Evolutionary conservation across 2,113 vertebrate species (phyloP).

Genomic region (Sula dactylatra): DNA sequence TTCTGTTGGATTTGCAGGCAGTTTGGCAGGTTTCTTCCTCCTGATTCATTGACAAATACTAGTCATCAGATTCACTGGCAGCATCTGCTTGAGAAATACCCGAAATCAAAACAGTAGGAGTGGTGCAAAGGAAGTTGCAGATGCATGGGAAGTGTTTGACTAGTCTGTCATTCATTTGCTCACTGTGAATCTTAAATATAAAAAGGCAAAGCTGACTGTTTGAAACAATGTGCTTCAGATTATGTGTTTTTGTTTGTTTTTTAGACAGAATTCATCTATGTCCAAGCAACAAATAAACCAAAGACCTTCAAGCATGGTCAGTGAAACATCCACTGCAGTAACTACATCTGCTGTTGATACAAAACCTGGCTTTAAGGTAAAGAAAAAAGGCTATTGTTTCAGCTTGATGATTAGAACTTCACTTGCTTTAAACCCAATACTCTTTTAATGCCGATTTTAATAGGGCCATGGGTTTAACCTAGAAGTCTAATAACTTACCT

Average conservation of each 20-base stretch:
- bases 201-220: neutral
- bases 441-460: neutral
- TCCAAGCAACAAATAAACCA: constrained; percentile 85
- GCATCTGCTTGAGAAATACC: neutral
- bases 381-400: neutral
- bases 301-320: constrained; percentile 93
- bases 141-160: neutral
- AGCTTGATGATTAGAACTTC: neutral
- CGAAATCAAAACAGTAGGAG: neutral
- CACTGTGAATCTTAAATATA: neutral
- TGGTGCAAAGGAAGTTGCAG: neutral
- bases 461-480: neutral
- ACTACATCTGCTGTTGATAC: constrained; percentile 82
- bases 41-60: neutral
- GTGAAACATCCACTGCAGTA: constrained; percentile 83
- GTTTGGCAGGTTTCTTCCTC: neutral
- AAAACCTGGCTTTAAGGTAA: constrained; percentile 84
- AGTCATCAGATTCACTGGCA: neutral
- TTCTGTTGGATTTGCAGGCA: neutral
- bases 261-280: constrained; percentile 87
- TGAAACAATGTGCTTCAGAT: neutral
- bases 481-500: neutral
- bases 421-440: accelerated
- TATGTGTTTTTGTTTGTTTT: constrained; percentile 12
- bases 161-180: neutral